Evolutionary conservation across 2,797 vertebrate genomes (phyloP).

Genomic region (Crenichthys baileyi): DNA sequence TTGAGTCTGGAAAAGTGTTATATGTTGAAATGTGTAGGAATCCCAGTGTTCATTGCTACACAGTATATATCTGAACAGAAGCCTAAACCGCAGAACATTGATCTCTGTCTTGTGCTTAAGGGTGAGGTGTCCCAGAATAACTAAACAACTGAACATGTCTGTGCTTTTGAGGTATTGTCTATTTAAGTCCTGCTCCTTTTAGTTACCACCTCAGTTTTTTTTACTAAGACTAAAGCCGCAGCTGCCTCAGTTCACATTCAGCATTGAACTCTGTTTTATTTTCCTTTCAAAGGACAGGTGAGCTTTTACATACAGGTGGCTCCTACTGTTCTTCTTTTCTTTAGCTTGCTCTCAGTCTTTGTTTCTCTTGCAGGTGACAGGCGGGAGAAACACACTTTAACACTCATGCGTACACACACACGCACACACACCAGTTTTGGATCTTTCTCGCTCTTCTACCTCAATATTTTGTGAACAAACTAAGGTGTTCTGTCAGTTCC

Average conservation of each 20-base stretch:
- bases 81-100: not conserved
- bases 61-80: not conserved
- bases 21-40: not conserved
- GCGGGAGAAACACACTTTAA: conserved; percentile 24
- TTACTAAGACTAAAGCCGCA: conserved; percentile 32
- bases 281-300: conserved; percentile 47
- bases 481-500: conserved; percentile 23
- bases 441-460: conserved; percentile 22
- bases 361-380: conserved; percentile 51
- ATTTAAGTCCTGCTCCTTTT: conserved; percentile 5
- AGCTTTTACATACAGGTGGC: conserved; percentile 71
- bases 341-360: conserved; percentile 36
- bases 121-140: not conserved
- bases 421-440: not conserved
- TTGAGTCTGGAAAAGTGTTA: not conserved
- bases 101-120: not conserved
- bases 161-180: conserved; percentile 7
- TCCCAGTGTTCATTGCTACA: conserved; percentile 3
- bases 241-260: conserved; percentile 43
- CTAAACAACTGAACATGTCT: not conserved
- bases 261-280: not conserved
- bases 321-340: conserved; percentile 23
- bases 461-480: conserved; percentile 54
- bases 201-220: conserved; percentile 14
- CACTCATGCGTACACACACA: not conserved